Evolutionary conservation across 2,113 vertebrate genomes (phyloP).

Genomic region (Chionomys nivalis): DNA sequence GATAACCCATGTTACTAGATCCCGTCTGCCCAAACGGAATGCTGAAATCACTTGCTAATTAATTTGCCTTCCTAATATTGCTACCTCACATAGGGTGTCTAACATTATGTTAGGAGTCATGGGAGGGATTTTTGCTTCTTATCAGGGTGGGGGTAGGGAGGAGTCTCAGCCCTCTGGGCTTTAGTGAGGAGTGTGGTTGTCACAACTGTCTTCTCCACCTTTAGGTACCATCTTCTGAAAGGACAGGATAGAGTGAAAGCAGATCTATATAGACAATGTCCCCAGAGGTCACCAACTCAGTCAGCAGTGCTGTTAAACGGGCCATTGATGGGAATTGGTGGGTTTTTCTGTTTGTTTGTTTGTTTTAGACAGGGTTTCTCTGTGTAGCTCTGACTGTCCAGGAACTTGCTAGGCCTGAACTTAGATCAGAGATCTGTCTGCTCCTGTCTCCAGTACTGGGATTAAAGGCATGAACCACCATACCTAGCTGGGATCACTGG

Average conservation of each 20-base stretch:
- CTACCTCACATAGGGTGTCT: background rate
- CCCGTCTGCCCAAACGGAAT: background rate
- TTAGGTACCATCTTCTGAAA: conserved; percentile 8
- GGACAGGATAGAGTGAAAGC: background rate
- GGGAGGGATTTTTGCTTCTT: background rate
- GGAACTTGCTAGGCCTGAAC: too few species aligned
- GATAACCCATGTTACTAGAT: conserved; percentile 5
- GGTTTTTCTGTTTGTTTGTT: background rate
- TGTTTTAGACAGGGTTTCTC: background rate
- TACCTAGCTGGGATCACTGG: too few species aligned
- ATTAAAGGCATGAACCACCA: too few species aligned
- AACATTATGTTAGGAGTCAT: background rate
- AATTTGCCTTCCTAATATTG: background rate
- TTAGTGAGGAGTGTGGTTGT: background rate
- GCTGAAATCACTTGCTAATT: background rate
- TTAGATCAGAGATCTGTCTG: too few species aligned
- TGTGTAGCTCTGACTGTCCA: too few species aligned
- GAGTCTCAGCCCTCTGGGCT: background rate
- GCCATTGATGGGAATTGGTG: background rate
- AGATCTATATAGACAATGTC: conserved; percentile 20
- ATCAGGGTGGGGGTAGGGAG: background rate
- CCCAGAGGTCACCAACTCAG: conserved; percentile 9
- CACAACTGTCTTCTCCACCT: background rate
- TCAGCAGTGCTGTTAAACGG: background rate
- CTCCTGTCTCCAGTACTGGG: too few species aligned